Percentiles rank a stretch among this genome's conserved stretches.
Evolutionary conservation across 2,888 invertebrate genomes (phyloP).

Genomic region (Philopedon plagiatum): DNA sequence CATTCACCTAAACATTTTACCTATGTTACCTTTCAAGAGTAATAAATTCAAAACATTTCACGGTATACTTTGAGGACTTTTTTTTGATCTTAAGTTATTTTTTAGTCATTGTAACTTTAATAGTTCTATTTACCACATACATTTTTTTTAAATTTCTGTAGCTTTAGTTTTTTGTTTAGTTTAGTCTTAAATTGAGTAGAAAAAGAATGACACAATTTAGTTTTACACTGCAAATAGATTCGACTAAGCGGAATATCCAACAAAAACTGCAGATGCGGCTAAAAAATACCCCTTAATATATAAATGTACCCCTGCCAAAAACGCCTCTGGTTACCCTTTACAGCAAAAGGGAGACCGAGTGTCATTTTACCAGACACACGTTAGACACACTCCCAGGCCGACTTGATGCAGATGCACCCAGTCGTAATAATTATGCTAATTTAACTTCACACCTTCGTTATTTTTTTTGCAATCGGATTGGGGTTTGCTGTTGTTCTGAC

Average conservation of each 20-base stretch:
- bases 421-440: constrained; percentile 43
- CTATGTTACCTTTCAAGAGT: too few relatives aligned
- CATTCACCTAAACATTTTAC: too few relatives aligned
- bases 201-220: too few relatives aligned
- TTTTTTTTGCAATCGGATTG: constrained; percentile 13
- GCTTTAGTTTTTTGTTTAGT: too few relatives aligned
- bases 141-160: too few relatives aligned
- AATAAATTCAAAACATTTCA: too few relatives aligned
- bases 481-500: constrained; percentile 4
- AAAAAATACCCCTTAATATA: neutral
- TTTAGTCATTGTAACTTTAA: neutral
- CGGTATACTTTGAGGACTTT: too few relatives aligned
- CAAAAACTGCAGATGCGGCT: neutral
- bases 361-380: constrained; percentile 62
- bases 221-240: too few relatives aligned
- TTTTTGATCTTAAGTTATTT: too few relatives aligned
- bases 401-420: constrained; percentile 36
- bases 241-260: too few relatives aligned
- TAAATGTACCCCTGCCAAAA: neutral
- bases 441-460: constrained; percentile 46
- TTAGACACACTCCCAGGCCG: constrained; percentile 55
- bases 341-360: constrained; percentile 50
- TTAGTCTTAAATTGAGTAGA: too few relatives aligned
- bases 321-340: constrained; percentile 8
- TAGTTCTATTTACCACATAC: neutral